These are phyloP conservation scores for Rhinolophus sinicus DNA, from an alignment of 2,113 vertebrate species.

Conservation along the genomic window DNA sequence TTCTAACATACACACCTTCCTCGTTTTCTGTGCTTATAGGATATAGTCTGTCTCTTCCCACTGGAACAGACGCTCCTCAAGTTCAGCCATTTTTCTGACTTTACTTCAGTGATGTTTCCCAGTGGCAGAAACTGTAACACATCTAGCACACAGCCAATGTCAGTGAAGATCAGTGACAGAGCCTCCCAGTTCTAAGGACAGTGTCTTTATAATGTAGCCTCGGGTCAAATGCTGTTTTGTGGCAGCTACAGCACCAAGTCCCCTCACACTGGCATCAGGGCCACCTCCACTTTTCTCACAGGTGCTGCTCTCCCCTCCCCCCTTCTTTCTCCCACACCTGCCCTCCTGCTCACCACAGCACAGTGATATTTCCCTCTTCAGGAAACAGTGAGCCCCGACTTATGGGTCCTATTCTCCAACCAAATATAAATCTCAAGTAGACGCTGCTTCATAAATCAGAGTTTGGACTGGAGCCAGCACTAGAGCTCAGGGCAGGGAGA, in stretches of 20 bases:
- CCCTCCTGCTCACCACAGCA: background rate
- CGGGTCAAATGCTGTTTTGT: accelerated
- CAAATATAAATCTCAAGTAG: background rate
- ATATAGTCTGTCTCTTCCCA: background rate
- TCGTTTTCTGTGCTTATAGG: background rate
- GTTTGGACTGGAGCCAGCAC: background rate
- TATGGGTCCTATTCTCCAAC: background rate
- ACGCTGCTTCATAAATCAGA: background rate
- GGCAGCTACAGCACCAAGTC: background rate
- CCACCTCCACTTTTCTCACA: background rate
- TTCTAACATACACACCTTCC: background rate
- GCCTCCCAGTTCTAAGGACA: background rate
- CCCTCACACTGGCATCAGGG: background rate
- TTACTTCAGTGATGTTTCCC: background rate
- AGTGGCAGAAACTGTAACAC: background rate
- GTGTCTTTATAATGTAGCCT: background rate
- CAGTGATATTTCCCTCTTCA: background rate
- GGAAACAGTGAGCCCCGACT: background rate
- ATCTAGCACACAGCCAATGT: background rate
- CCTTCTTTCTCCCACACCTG: too few species aligned
- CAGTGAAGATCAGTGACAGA: background rate
- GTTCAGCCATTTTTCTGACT: background rate
- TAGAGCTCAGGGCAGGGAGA: background rate
- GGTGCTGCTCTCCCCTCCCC: too few species aligned
- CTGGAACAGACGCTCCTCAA: background rate